Percentiles rank a stretch among this genome's conserved stretches.
Conservation (phyloP, 2,888 invertebrate species). For the Heteromurus nitidus region DNA sequence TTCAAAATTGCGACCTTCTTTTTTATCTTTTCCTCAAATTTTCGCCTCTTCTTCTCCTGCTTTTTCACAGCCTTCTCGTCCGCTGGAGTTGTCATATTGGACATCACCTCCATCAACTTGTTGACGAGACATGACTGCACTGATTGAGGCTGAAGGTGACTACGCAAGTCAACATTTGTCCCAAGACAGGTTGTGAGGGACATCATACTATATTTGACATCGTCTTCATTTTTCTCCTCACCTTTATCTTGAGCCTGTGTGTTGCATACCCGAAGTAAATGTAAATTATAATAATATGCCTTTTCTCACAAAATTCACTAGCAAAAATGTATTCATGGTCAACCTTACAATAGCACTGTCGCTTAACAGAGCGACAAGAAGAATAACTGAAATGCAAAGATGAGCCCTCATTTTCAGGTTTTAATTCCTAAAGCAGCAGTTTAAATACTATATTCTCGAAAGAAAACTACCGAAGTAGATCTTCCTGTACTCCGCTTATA, state of each 20-base stretch:
- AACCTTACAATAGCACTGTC: background rate
- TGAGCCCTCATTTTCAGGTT: background rate
- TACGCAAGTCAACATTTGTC: slow-evolving; percentile 6
- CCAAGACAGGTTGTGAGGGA: slow-evolving; percentile 19
- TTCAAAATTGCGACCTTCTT: no score
- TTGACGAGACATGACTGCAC: slow-evolving; percentile 26
- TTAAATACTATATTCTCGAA: no score
- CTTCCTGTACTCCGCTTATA: no score
- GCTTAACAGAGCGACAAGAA: background rate
- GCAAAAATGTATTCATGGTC: no score
- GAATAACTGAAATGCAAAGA: background rate
- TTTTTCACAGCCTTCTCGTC: slow-evolving; percentile 10
- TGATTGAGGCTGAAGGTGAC: background rate
- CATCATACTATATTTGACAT: background rate
- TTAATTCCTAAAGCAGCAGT: no score
- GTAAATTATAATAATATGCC: no score
- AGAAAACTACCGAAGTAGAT: no score
- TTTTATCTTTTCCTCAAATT: slow-evolving; percentile 20
- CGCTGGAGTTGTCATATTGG: background rate
- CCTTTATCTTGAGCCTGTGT: background rate
- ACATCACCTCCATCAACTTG: background rate
- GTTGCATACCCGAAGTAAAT: background rate
- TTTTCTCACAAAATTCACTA: no score
- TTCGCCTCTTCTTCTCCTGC: slow-evolving; percentile 19
- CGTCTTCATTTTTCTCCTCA: background rate